A percentile compares a stretch with the other conserved stretches of the same genome.
Evolutionary conservation across 92 coral and sea anemone species (phyloP).

Genomic region (Chrysogorgia sp.): DNA sequence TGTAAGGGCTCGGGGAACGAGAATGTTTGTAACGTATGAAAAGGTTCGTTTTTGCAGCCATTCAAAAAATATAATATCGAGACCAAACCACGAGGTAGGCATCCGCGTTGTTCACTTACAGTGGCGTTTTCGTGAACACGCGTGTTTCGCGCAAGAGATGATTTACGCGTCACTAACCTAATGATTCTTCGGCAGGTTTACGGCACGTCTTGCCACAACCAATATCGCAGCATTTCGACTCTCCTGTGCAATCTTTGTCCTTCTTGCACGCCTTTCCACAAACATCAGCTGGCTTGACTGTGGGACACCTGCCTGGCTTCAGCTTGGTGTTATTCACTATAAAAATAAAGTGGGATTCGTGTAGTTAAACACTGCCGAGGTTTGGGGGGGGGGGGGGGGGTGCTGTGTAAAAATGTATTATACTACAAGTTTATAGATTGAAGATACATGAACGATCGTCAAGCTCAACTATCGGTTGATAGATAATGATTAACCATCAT

Average conservation of each 20-base stretch:
- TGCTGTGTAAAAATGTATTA: neutral
- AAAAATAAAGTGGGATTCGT: neutral
- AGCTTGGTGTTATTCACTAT: slow-evolving; percentile 34
- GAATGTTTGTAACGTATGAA: no score
- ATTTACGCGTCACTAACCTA: slow-evolving; percentile 14
- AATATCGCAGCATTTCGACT: slow-evolving; percentile 77
- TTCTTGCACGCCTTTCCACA: slow-evolving; percentile 66
- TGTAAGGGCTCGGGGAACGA: no score
- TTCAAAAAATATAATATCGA: no score
- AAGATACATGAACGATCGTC: no score
- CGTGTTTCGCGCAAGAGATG: neutral
- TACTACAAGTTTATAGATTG: no score
- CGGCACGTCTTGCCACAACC: slow-evolving; percentile 87
- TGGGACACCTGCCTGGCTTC: slow-evolving; percentile 87
- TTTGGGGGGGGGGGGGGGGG: no score
- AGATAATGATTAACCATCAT: no score
- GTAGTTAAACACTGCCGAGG: neutral
- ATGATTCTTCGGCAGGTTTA: slow-evolving; percentile 50
- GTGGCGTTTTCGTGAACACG: no score
- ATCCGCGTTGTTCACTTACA: no score
- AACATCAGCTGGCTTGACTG: slow-evolving; percentile 40
- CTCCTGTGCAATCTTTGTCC: slow-evolving; percentile 77
- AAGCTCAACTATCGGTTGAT: no score
- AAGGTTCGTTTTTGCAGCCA: no score
- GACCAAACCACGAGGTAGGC: neutral